Evolutionary conservation across 2,888 invertebrate genomes (phyloP).

Genomic region (Papilio gigon): DNA sequence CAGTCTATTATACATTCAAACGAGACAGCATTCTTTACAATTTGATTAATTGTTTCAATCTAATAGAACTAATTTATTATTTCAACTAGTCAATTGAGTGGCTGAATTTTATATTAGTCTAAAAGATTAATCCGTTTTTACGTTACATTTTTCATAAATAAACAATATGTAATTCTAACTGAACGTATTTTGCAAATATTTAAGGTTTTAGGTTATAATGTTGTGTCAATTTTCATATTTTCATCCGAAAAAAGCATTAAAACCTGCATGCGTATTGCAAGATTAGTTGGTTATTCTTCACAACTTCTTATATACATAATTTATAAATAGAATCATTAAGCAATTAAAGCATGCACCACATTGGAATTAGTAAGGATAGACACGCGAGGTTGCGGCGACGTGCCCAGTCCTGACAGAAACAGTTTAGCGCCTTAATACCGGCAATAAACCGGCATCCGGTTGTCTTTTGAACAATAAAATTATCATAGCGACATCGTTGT

Average conservation of each 20-base stretch:
- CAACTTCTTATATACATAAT: neutral
- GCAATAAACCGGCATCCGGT: conserved; percentile 42
- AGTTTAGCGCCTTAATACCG: conserved; percentile 41
- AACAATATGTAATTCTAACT: neutral
- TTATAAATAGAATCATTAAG: conserved; percentile 30
- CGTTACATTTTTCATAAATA: neutral
- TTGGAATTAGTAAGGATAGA: conserved; percentile 4
- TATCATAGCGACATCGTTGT: conserved; percentile 43
- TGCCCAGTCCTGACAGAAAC: conserved; percentile 32
- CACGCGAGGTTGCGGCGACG: conserved; percentile 13
- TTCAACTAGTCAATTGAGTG: neutral
- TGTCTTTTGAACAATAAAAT: conserved; percentile 44
- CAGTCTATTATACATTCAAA: conserved; percentile 31
- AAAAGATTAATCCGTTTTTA: neutral
- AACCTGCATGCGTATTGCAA: neutral
- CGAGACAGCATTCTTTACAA: conserved; percentile 28
- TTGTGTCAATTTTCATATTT: neutral
- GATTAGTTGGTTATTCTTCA: neutral
- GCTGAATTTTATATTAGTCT: neutral
- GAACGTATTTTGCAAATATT: neutral
- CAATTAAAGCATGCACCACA: conserved; percentile 23
- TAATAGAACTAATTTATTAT: conserved; percentile 22
- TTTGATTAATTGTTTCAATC: conserved; percentile 35
- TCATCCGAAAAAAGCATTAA: neutral
- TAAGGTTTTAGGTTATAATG: neutral